Base-by-base conservation (phyloP, 2,888 invertebrate genomes). In the Eristalis intricaria region DNA sequence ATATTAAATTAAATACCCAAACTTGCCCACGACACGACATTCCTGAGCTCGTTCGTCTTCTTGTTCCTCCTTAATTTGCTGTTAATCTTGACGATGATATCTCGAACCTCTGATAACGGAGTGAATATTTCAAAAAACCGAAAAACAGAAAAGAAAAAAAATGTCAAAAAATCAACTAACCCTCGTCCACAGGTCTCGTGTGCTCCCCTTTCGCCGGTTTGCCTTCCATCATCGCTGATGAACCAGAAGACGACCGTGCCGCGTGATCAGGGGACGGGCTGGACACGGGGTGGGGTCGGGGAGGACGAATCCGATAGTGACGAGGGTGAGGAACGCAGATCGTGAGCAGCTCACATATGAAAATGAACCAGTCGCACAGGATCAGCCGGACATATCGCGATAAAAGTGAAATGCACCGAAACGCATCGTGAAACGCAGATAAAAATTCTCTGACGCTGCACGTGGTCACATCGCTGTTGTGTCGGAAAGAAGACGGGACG, bases 1-100 rank as follows among this genome's bases (percentile, higher is more conserved):
- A 32, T 8, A n/a, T 43, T 43, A n/a, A 15, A n/a, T n/a, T 43
- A n/a, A 43, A n/a, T n/a, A n/a, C n/a, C n/a, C n/a, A 1, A 43
- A 43, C 43, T 43, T 43, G 11, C 15, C 43, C 3, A n/a, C 50
- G n/a, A 32, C 75, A 35, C 26, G 63, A 43, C 56, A 32, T 29
- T 13, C 35, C 50, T 60, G n/a, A 50, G 40, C 29, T 71, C 79
- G 66, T 70, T 64, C 69, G 13, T 32, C 70, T 74, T 65, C n/a
- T n/a, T n/a, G n/a, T n/a, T n/a, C 56, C 63, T 80, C 23, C 66
- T 76, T 81, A 76, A 63, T 68, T 77, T 80, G n/a, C 68, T 26
- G 43, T 85, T n/a, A 50, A 81, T 81, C 85, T 85, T 77, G 73
- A 81, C 71, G 73, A 69, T 19, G 81, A 77, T 73, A 81, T 85